Evolutionary conservation across 2,888 invertebrate species (phyloP).

Genomic region (Rhyacophila evoluta): DNA sequence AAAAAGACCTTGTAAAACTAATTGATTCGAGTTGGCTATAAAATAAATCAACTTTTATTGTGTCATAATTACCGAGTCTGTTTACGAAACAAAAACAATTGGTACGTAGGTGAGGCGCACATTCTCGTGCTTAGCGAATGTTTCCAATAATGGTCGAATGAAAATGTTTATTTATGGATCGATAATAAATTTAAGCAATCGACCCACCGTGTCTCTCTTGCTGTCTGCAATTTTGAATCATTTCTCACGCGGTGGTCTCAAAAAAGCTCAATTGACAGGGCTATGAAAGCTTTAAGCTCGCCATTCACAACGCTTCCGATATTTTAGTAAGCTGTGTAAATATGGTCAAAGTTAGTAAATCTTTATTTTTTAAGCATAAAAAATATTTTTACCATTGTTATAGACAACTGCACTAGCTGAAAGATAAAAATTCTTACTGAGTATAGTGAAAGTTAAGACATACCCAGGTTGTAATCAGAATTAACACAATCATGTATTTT

Average conservation of each 20-base stretch:
- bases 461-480: too few relatives aligned
- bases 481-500: too few relatives aligned
- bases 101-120: neutral
- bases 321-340: too few relatives aligned
- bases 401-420: too few relatives aligned
- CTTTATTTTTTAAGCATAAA: too few relatives aligned
- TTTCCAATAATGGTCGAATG: neutral
- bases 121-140: neutral
- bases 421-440: too few relatives aligned
- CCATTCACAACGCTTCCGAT: too few relatives aligned
- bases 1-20: neutral
- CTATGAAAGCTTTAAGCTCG: neutral
- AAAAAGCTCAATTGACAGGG: constrained; percentile 3
- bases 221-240: constrained; percentile 2
- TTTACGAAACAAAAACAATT: neutral
- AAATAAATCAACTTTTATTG: neutral
- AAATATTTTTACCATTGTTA: too few relatives aligned
- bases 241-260: constrained; percentile 19
- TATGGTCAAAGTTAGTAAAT: too few relatives aligned
- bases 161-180: constrained; percentile 19
- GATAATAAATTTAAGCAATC: constrained; percentile 7
- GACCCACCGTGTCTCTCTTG: neutral
- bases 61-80: neutral
- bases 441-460: too few relatives aligned
- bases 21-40: neutral